Evolutionary conservation across 2,888 invertebrate species (phyloP).

Genomic region (Eristalis pertinax): DNA sequence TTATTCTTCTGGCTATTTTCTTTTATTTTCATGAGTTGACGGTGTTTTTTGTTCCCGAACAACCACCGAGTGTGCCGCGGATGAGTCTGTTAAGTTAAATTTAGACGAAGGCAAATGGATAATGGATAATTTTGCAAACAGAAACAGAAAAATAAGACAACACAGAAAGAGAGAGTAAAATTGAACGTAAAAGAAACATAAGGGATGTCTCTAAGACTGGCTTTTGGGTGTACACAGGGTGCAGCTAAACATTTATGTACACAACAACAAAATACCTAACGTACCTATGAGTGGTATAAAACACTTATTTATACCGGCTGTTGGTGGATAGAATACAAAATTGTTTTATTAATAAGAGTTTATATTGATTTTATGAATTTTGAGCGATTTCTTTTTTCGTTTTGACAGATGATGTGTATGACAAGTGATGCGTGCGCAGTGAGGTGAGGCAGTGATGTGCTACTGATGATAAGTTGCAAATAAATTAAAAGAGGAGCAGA

Average conservation of each 20-base stretch:
- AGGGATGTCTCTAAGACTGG: not conserved
- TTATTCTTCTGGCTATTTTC: no score
- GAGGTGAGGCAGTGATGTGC: not conserved
- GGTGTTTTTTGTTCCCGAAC: not conserved
- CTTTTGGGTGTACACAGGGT: slow-evolving; percentile 28
- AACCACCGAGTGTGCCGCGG: not conserved
- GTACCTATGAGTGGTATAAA: slow-evolving; percentile 71
- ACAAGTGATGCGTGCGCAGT: not conserved
- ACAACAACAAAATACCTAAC: slow-evolving; percentile 42
- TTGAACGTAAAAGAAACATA: slow-evolving; percentile 6
- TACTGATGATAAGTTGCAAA: not conserved
- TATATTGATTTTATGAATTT: not conserved
- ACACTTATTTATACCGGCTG: slow-evolving; percentile 68
- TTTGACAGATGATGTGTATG: not conserved
- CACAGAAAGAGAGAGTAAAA: not conserved
- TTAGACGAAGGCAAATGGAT: not conserved
- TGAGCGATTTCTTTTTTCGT: not conserved
- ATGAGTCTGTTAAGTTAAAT: not conserved
- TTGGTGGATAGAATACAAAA: slow-evolving; percentile 55
- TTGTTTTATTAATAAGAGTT: not conserved
- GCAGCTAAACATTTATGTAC: slow-evolving; percentile 60
- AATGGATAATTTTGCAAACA: slow-evolving; percentile 38
- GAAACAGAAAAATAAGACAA: not conserved
- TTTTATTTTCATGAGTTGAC: not conserved
- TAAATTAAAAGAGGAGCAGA: not conserved